phyloP scores from a whole-genome alignment of 1,140 invertebrate genomes.

The Leguminivora glycinivorella region DNA sequence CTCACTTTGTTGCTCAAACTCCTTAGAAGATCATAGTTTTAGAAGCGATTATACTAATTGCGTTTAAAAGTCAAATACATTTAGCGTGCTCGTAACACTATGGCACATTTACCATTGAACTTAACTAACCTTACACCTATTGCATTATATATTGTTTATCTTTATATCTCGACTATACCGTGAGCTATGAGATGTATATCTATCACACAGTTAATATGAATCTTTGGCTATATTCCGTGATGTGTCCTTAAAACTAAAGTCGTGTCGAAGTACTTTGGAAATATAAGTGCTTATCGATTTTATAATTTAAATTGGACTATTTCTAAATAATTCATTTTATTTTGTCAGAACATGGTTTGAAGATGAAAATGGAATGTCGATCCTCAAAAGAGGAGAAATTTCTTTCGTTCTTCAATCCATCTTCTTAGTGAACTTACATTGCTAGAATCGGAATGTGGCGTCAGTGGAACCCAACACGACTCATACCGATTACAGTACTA shows the following conservation, averaged over 20 bases:
- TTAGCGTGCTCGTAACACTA: slow-evolving; percentile 26
- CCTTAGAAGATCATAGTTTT: background rate
- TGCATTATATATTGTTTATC: slow-evolving; percentile 28
- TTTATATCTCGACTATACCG: slow-evolving; percentile 21
- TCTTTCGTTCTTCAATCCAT: slow-evolving; percentile 12
- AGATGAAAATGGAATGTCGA: slow-evolving; percentile 17
- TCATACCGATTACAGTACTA: background rate
- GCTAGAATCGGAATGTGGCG: slow-evolving; percentile 12
- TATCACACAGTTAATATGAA: slow-evolving; percentile 29
- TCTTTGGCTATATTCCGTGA: slow-evolving; percentile 29
- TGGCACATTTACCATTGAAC: slow-evolving; percentile 27
- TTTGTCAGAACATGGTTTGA: slow-evolving; percentile 5
- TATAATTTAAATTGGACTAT: slow-evolving; percentile 26
- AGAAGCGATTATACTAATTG: background rate
- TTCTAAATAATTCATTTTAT: slow-evolving; percentile 27
- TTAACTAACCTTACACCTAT: slow-evolving; percentile 14
- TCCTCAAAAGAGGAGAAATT: slow-evolving; percentile 6
- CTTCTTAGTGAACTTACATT: background rate
- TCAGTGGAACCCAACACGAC: slow-evolving; percentile 15
- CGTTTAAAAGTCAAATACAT: background rate
- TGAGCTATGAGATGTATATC: slow-evolving; percentile 28
- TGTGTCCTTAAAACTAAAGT: slow-evolving; percentile 27
- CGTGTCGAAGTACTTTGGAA: slow-evolving; percentile 28
- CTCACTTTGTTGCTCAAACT: background rate
- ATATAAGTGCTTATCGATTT: slow-evolving; percentile 29